These are phyloP conservation scores for Sphyrna mokarran DNA, from an alignment of 2,113 vertebrate genomes.

Conservation along the genomic window DNA sequence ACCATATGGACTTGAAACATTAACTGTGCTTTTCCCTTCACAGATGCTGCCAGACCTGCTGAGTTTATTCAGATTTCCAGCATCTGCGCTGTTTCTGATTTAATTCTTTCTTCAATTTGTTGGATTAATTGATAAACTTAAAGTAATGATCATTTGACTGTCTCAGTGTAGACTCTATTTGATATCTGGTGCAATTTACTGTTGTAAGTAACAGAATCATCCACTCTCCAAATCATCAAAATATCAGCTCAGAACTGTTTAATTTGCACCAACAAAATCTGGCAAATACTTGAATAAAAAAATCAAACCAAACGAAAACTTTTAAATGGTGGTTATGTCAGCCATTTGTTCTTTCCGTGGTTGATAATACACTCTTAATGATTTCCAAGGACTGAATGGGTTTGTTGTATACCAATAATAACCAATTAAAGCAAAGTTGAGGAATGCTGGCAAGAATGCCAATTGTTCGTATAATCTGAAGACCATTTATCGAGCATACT, in stretches of 20 bases:
- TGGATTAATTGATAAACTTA: not conserved
- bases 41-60: too few species aligned
- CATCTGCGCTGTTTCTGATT: not conserved
- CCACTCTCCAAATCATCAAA: not conserved
- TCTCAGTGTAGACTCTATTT: not conserved
- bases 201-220: not conserved
- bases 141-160: not conserved
- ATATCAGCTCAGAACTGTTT: not conserved
- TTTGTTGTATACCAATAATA: not conserved
- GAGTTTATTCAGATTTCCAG: too few species aligned
- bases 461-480: not conserved
- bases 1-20: too few species aligned
- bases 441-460: not conserved
- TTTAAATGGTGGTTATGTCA: not conserved
- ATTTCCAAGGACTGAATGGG: not conserved
- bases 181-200: constrained; percentile 4
- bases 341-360: not conserved
- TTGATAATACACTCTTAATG: not conserved
- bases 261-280: not conserved
- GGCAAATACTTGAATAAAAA: constrained; percentile 16
- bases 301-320: not conserved
- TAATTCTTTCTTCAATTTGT: not conserved
- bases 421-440: not conserved
- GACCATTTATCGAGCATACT: not conserved
- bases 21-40: too few species aligned